A percentile compares a stretch with the other conserved stretches of the same genome.
Conservation (phyloP, 2,113 vertebrate species). For the Macroglossus sobrinus region DNA sequence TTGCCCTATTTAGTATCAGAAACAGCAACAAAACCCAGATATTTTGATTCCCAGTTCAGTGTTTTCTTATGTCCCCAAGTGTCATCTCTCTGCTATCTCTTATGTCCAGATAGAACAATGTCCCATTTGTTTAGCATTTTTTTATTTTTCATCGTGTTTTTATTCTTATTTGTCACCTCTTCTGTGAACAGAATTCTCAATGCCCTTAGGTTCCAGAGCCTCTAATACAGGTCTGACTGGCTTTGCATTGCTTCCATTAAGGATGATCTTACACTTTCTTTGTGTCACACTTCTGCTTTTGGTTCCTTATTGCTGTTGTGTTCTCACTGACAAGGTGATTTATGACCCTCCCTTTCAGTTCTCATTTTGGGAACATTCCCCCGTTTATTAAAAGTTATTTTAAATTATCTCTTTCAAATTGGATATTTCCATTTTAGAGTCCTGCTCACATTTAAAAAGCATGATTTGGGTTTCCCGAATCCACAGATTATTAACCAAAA, state of each 20-base stretch:
- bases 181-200: neutral
- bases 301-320: neutral
- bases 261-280: neutral
- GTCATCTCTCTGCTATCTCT: neutral
- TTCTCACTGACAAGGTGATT: neutral
- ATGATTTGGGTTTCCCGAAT: neutral
- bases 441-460: neutral
- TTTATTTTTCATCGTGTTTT: neutral
- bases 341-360: neutral
- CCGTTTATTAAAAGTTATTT: neutral
- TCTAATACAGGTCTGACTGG: neutral
- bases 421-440: neutral
- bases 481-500: neutral
- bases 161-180: neutral
- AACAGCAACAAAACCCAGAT: neutral
- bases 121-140: neutral
- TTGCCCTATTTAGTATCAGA: neutral
- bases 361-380: neutral
- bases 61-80: neutral
- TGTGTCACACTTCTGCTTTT: neutral
- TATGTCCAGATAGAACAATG: neutral
- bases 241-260: accelerated
- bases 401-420: neutral
- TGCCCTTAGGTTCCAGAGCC: neutral
- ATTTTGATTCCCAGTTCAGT: neutral